Percentiles rank a stretch among this genome's conserved stretches.
These are phyloP conservation scores for Campylorhamphus procurvoides DNA, from an alignment of 2,113 vertebrate species.

Conservation along the genomic window DNA sequence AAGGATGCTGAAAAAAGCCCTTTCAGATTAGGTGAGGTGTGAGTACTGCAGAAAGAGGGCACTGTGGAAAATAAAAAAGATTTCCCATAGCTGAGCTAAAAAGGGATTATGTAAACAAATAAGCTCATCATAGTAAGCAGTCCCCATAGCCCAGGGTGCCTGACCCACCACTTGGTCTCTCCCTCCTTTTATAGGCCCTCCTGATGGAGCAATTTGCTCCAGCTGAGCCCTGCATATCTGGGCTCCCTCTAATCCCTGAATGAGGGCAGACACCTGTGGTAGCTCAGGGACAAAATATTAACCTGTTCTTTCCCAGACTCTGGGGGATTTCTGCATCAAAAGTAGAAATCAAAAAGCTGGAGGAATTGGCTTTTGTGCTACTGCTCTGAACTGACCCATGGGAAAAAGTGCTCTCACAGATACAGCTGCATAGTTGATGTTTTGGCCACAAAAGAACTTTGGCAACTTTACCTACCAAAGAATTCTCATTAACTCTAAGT, in stretches of 20 bases:
- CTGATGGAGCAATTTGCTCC: background rate
- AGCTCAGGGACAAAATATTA: background rate
- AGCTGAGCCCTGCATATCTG: background rate
- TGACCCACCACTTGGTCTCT: background rate
- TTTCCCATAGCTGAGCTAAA: background rate
- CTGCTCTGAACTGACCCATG: background rate
- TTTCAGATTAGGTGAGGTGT: background rate
- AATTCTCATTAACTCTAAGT: background rate
- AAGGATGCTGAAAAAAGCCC: background rate
- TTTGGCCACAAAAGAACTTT: background rate
- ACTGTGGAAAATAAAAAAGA: background rate
- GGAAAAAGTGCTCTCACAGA: background rate
- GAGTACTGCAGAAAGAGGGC: background rate
- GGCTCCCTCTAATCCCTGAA: background rate
- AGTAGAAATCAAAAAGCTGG: background rate
- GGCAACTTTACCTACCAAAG: background rate
- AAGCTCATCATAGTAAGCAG: background rate
- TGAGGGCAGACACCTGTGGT: background rate
- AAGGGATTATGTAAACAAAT: slow-evolving; percentile 10
- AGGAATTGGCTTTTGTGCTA: background rate
- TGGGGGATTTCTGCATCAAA: background rate
- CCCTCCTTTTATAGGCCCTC: background rate
- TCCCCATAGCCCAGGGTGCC: background rate
- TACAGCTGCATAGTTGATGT: background rate
- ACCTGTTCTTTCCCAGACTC: background rate